Conservation (phyloP, 1,140 invertebrate species). For the Drosophila elegans region DNA sequence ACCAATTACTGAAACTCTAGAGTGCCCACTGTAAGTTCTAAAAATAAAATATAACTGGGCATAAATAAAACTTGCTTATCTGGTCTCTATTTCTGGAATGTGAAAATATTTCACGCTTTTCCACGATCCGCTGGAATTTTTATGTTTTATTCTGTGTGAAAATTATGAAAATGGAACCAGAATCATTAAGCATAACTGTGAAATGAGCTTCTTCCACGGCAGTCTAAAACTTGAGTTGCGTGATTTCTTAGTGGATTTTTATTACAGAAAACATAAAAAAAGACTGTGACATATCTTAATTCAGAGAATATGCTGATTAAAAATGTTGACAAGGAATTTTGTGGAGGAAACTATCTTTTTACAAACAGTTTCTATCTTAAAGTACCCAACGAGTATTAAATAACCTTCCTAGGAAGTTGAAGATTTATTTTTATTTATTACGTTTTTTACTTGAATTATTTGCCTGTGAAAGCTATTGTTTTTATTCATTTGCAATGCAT, state of each 20-base stretch:
- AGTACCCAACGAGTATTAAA: conserved; percentile 1
- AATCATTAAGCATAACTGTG: conserved; percentile 28
- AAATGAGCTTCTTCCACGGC: conserved; percentile 2
- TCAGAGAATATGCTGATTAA: conserved; percentile 1
- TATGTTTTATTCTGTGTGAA: conserved; percentile 17
- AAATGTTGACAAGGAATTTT: background rate
- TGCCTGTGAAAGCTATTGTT: background rate
- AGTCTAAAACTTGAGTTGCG: conserved; percentile 2
- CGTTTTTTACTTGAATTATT: background rate
- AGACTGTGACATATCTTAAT: conserved; percentile 5
- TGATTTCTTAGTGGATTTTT: conserved; percentile 13
- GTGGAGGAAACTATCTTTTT: conserved; percentile 13
- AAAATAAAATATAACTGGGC: background rate
- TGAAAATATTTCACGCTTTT: conserved; percentile 35
- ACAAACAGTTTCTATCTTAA: background rate
- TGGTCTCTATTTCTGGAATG: conserved; percentile 10
- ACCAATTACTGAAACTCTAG: too few species aligned
- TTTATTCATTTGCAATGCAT: background rate
- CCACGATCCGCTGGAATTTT: conserved; percentile 15
- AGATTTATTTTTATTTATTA: background rate
- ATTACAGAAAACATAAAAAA: conserved; percentile 10
- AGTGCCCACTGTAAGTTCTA: background rate
- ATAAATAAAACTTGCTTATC: conserved; percentile 9
- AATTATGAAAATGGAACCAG: conserved; percentile 33
- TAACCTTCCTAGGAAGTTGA: background rate